Percentiles rank a stretch among this genome's conserved stretches.
These are phyloP conservation scores for Enteromius anoplus DNA, from an alignment of 2,797 vertebrate genomes.

Conservation along the genomic window DNA sequence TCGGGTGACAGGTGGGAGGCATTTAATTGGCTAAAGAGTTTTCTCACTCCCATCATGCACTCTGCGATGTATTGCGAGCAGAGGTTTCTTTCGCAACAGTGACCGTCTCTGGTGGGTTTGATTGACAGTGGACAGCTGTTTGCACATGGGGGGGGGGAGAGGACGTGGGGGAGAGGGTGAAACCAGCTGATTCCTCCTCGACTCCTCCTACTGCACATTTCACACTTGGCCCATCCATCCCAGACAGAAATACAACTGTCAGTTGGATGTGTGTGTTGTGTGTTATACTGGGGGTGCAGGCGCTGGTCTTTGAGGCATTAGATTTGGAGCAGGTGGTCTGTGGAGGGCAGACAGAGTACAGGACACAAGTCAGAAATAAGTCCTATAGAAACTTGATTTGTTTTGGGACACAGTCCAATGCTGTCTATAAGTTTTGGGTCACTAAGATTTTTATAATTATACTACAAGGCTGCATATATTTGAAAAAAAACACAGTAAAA, in stretches of 20 bases:
- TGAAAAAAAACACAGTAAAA: no score
- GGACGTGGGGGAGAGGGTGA: background rate
- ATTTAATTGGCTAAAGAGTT: constrained; percentile 40
- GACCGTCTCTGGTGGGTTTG: constrained; percentile 53
- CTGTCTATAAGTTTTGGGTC: background rate
- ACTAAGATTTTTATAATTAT: no score
- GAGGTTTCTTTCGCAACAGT: constrained; percentile 37
- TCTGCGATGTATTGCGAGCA: constrained; percentile 40
- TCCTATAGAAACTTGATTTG: background rate
- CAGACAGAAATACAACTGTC: constrained; percentile 40
- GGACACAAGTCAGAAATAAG: background rate
- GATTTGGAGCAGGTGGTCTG: constrained; percentile 74
- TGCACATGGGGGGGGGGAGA: constrained; percentile 9
- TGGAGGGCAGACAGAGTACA: constrained; percentile 8
- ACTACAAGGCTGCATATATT: no score
- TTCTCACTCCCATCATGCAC: background rate
- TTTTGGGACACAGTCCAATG: background rate
- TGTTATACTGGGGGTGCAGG: constrained; percentile 77
- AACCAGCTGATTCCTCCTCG: constrained; percentile 27
- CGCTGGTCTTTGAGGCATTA: constrained; percentile 80
- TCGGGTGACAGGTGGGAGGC: constrained; percentile 12
- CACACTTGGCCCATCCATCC: constrained; percentile 13
- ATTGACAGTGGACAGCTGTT: constrained; percentile 47
- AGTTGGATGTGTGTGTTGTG: constrained; percentile 36
- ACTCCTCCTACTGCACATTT: constrained; percentile 36